Evolutionary conservation across 2,113 vertebrate genomes (phyloP).

Genomic region (Anhinga rufa): DNA sequence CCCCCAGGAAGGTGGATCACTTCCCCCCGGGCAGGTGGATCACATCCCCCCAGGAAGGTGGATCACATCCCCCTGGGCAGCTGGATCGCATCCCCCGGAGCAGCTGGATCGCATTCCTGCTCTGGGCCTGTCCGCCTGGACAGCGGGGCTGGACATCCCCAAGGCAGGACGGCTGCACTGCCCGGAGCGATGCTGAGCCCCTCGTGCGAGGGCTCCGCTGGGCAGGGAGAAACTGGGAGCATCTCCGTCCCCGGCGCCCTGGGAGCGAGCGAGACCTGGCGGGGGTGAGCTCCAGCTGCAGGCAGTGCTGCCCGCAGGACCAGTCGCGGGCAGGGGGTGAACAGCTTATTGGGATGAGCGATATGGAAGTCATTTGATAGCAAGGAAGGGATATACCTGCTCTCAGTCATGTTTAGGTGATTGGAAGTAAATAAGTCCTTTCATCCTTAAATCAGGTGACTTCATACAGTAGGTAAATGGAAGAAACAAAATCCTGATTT

Average conservation of each 20-base stretch:
- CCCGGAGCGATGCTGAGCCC: background rate
- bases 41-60: no score
- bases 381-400: background rate
- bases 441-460: background rate
- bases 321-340: fast-evolving
- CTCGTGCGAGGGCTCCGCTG: fast-evolving
- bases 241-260: background rate
- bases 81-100: background rate
- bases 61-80: background rate
- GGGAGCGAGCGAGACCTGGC: background rate
- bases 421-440: conserved; percentile 28
- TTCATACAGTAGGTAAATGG: background rate
- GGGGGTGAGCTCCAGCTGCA: fast-evolving
- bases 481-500: conserved; percentile 25
- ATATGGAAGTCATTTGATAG: background rate
- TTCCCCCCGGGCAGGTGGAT: background rate
- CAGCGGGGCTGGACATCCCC: background rate
- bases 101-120: background rate
- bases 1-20: fast-evolving
- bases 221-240: background rate
- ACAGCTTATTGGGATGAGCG: background rate
- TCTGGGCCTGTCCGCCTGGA: fast-evolving
- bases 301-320: background rate
- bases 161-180: background rate
- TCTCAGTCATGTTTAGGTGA: background rate